These are phyloP conservation scores for Lampris megalopsis DNA, from an alignment of 2,113 vertebrate species.

Conservation along the genomic window DNA sequence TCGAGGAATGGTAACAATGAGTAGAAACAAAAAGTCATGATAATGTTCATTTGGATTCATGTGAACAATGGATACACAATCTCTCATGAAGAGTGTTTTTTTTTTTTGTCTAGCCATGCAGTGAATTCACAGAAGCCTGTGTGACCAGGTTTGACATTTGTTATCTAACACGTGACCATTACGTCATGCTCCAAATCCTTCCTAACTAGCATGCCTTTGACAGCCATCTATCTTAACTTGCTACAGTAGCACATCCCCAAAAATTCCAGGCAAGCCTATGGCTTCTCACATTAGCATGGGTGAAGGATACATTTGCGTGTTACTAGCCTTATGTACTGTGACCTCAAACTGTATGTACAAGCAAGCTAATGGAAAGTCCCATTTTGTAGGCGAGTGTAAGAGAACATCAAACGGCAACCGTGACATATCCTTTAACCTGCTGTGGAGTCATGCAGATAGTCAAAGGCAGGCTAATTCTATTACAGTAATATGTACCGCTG, in stretches of 20 bases:
- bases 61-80: too few species aligned
- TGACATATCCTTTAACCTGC: conserved; percentile 40
- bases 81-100: too few species aligned
- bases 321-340: conserved; percentile 38
- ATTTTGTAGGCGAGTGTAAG: conserved; percentile 49
- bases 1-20: neutral
- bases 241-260: conserved; percentile 41
- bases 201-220: conserved; percentile 31
- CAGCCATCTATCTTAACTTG: conserved; percentile 40
- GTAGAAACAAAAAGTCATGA: neutral
- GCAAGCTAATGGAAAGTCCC: conserved; percentile 48
- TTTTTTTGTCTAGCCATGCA: neutral
- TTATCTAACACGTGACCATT: conserved; percentile 24
- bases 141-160: conserved; percentile 35
- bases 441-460: conserved; percentile 49
- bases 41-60: neutral
- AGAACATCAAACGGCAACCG: conserved; percentile 43
- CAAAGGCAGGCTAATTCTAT: conserved; percentile 32
- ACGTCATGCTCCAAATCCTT: conserved; percentile 54
- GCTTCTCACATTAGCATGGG: conserved; percentile 61
- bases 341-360: conserved; percentile 51
- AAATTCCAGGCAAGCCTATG: conserved; percentile 57
- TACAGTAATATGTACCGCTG: conserved; percentile 27
- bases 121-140: conserved; percentile 2
- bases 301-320: conserved; percentile 54